Evolutionary conservation across 2,888 invertebrate species (phyloP).

Genomic region (Thecophora atra): DNA sequence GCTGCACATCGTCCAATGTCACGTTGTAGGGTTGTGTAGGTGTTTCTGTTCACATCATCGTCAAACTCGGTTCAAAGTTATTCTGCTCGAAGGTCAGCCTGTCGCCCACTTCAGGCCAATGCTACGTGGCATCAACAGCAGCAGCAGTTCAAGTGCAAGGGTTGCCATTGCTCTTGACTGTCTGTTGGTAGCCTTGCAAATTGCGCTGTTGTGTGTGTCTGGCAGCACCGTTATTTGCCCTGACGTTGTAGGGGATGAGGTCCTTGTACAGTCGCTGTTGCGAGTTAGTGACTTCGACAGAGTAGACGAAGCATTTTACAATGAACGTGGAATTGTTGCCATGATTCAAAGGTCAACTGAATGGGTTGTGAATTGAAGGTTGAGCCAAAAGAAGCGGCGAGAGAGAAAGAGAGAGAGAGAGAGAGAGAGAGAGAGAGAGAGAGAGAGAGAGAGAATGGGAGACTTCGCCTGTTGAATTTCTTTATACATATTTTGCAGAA

Average conservation of each 20-base stretch:
- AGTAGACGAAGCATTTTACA: not conserved
- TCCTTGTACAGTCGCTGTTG: not conserved
- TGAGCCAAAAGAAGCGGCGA: not conserved
- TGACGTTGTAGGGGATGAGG: not conserved
- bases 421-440: too few species aligned
- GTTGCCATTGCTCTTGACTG: constrained; percentile 45
- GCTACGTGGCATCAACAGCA: not conserved
- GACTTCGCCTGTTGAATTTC: too few species aligned
- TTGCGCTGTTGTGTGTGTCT: constrained; percentile 29
- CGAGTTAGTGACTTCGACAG: not conserved
- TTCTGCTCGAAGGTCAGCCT: not conserved
- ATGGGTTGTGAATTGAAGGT: not conserved
- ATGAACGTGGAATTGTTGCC: not conserved
- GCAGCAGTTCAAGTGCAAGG: constrained; percentile 59
- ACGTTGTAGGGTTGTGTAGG: not conserved
- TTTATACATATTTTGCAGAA: too few species aligned
- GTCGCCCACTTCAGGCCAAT: not conserved
- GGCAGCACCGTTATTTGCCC: constrained; percentile 10
- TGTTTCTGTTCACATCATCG: not conserved
- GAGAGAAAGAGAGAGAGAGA: too few species aligned
- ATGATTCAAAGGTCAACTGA: not conserved
- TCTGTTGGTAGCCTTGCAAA: constrained; percentile 43
- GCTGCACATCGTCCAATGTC: not conserved
- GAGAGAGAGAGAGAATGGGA: too few species aligned
- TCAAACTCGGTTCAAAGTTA: constrained; percentile 7